Evolutionary conservation across 2,113 vertebrate species (phyloP).

Genomic region (Hydrochoerus hydrochaeris): DNA sequence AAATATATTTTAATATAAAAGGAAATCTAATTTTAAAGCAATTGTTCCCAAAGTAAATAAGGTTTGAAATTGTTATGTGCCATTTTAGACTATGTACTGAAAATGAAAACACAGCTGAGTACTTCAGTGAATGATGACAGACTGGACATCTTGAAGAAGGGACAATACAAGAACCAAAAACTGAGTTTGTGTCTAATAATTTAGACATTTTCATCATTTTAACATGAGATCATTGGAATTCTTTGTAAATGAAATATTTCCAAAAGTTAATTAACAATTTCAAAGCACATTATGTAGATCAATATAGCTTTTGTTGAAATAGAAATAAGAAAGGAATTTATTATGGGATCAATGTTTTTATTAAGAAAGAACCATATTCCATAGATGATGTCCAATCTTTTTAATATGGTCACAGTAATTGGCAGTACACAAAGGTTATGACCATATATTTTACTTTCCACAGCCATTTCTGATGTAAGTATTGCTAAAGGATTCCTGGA

Average conservation of each 20-base stretch:
- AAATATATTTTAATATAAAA: constrained; percentile 11
- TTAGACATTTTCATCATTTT: constrained; percentile 12
- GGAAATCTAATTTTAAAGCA: neutral
- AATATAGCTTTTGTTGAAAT: neutral
- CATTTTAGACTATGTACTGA: neutral
- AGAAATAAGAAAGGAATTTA: constrained; percentile 19
- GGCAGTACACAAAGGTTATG: neutral
- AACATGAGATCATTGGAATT: constrained; percentile 9
- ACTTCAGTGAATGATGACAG: neutral
- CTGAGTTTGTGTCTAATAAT: neutral
- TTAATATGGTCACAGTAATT: neutral
- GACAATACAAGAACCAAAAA: neutral
- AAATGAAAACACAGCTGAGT: neutral
- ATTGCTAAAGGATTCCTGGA: neutral
- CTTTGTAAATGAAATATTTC: neutral
- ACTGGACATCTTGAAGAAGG: neutral
- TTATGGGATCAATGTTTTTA: constrained; percentile 1
- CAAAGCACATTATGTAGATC: constrained; percentile 24
- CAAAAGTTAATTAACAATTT: neutral
- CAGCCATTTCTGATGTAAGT: neutral
- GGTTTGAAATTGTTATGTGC: neutral
- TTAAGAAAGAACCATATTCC: neutral
- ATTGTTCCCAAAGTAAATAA: neutral
- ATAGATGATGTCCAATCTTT: neutral
- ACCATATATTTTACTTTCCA: neutral